phyloP scores from a whole-genome alignment of 1,140 invertebrate genomes.

The Bombus waltoni region DNA sequence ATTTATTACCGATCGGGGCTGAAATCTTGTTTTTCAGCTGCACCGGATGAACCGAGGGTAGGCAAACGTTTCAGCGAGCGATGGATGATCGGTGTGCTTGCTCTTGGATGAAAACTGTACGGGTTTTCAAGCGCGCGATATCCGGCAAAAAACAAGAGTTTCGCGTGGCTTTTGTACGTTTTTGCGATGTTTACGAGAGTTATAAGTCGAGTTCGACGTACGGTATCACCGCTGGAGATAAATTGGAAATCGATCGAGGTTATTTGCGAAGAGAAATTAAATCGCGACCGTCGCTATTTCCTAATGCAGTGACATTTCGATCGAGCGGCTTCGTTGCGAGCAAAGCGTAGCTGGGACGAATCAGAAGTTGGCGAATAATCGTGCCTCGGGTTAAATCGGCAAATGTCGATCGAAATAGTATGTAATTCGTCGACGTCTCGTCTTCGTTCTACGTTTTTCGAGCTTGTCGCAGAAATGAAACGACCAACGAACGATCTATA shows the following conservation, averaged over 20 bases:
- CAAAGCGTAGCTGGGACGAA: not conserved
- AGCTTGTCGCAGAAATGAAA: not conserved
- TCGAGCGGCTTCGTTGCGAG: not conserved
- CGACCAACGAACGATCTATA: no score
- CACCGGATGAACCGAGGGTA: not conserved
- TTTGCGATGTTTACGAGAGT: not conserved
- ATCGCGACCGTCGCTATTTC: not conserved
- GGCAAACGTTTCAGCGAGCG: constrained; percentile 8
- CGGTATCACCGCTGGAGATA: no score
- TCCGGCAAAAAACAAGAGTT: not conserved
- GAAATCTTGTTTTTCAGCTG: constrained; percentile 13
- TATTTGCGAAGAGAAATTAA: not conserved
- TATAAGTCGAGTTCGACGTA: not conserved
- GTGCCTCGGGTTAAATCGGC: no score
- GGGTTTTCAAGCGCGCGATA: not conserved
- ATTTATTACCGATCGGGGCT: constrained; percentile 19
- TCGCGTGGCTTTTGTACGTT: not conserved
- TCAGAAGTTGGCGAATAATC: not conserved
- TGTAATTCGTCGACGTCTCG: not conserved
- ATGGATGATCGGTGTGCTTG: constrained; percentile 14
- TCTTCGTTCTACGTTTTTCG: not conserved
- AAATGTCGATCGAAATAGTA: not conserved
- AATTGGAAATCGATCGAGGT: not conserved
- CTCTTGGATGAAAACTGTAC: not conserved
- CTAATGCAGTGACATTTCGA: not conserved